Evolutionary conservation across 2,113 vertebrate genomes (phyloP).

Genomic region (Aptenodytes forsteri): DNA sequence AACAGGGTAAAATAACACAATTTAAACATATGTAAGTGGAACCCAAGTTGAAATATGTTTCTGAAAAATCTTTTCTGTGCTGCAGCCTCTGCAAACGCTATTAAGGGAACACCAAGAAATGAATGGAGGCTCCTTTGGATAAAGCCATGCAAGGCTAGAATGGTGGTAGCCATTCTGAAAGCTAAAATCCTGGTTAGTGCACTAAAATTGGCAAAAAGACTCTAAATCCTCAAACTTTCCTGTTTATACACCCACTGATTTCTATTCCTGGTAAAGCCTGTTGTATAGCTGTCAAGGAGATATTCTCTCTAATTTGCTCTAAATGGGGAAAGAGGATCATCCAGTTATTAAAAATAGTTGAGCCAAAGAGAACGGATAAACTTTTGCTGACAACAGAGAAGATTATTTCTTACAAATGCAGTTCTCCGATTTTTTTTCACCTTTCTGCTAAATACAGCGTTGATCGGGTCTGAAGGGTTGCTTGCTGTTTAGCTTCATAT

Average conservation of each 20-base stretch:
- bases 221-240: background rate
- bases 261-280: constrained; percentile 20
- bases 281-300: constrained; percentile 32
- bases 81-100: background rate
- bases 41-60: background rate
- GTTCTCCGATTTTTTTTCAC: background rate
- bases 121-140: background rate
- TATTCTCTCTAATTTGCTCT: constrained; percentile 31
- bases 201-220: constrained; percentile 12
- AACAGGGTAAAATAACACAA: background rate
- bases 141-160: background rate
- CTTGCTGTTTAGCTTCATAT: background rate
- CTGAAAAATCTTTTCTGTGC: background rate
- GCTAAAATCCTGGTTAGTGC: background rate
- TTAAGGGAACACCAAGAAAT: background rate
- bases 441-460: background rate
- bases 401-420: background rate
- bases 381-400: background rate
- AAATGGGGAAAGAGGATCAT: constrained; percentile 32
- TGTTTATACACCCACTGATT: constrained; percentile 37
- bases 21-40: fast-evolving
- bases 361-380: background rate
- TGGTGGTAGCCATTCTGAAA: background rate
- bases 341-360: constrained; percentile 29
- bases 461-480: background rate